Conservation (phyloP, 2,888 invertebrate species). For the Pilophorus perplexus region DNA sequence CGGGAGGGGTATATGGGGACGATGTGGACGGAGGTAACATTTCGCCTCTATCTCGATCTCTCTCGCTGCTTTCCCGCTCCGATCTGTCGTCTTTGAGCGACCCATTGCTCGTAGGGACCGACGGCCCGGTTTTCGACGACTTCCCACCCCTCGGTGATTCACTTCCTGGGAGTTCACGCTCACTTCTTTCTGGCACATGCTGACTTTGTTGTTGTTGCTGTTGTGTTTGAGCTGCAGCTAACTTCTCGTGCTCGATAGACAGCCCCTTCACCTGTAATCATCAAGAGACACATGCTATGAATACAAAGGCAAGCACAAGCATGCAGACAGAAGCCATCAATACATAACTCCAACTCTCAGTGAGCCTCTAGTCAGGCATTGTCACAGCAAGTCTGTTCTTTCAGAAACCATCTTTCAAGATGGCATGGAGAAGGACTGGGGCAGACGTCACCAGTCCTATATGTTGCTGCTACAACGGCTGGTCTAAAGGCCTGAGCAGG, state of each 20-base stretch:
- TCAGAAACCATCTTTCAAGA: too few species aligned
- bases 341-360: too few species aligned
- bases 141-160: constrained; percentile 43
- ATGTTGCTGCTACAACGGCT: too few species aligned
- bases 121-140: constrained; percentile 30
- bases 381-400: too few species aligned
- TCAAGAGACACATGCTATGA: not conserved
- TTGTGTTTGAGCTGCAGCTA: constrained; percentile 60
- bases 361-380: too few species aligned
- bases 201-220: constrained; percentile 29
- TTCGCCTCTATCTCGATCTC: constrained; percentile 44
- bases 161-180: constrained; percentile 41
- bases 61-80: constrained; percentile 20
- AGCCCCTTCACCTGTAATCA: constrained; percentile 67
- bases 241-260: constrained; percentile 70
- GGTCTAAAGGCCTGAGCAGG: too few species aligned
- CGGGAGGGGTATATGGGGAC: constrained; percentile 53
- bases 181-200: constrained; percentile 32
- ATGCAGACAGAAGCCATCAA: not conserved
- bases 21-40: constrained; percentile 54
- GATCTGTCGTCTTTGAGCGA: constrained; percentile 40
- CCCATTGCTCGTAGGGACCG: constrained; percentile 38
- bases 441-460: too few species aligned
- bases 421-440: too few species aligned
- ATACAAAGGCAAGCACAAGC: not conserved